These are phyloP conservation scores for Drosophila kurseongensis DNA, from an alignment of 1,140 invertebrate species.

Conservation along the genomic window DNA sequence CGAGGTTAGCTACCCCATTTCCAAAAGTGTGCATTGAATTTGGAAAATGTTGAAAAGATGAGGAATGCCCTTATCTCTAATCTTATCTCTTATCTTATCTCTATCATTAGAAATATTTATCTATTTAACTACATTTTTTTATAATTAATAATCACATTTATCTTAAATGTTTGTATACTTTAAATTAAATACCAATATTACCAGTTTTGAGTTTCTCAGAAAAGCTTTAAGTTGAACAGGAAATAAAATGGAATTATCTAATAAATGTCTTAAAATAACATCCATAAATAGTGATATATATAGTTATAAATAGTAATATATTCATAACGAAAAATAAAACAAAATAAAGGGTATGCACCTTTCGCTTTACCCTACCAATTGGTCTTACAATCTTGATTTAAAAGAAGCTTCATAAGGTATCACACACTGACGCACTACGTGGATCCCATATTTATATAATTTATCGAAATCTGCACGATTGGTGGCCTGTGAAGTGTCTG, in stretches of 20 bases:
- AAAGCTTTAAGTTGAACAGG: neutral
- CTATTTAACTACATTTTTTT: too few relatives aligned
- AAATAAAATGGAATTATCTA: neutral
- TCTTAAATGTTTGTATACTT: neutral
- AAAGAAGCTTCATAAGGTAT: conserved; percentile 19
- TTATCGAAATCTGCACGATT: conserved; percentile 32
- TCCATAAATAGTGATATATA: neutral
- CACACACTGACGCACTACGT: conserved; percentile 21
- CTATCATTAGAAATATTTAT: too few relatives aligned
- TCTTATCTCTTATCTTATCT: too few relatives aligned
- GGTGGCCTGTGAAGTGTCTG: conserved; percentile 32
- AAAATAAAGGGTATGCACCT: conserved; percentile 11
- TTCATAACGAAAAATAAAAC: neutral
- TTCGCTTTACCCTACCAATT: neutral
- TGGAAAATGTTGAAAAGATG: too few relatives aligned
- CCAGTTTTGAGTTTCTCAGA: neutral
- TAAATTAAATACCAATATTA: neutral
- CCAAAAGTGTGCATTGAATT: too few relatives aligned
- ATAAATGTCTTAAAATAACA: neutral
- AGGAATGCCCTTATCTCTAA: too few relatives aligned
- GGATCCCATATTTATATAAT: conserved; percentile 20
- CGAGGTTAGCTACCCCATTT: too few relatives aligned
- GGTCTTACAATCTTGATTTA: conserved; percentile 11
- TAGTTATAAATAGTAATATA: neutral
- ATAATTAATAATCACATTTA: too few relatives aligned